phyloP scores from a whole-genome alignment of 2,113 vertebrate genomes.

The Elgaria multicarinata region DNA sequence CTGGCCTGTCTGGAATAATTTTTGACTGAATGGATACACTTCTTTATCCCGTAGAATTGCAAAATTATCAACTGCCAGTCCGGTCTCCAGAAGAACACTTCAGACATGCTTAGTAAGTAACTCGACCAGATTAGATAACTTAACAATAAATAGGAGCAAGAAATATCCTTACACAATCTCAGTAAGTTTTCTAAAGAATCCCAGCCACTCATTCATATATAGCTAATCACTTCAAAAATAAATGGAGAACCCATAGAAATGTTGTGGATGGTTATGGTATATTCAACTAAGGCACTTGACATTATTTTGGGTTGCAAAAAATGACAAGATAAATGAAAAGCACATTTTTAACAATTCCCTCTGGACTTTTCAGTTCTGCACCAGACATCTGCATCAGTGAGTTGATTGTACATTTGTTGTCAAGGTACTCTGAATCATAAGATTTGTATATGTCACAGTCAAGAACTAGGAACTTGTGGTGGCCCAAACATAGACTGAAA shows the following conservation, averaged over 20 bases:
- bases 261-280: not conserved
- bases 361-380: not conserved
- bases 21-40: not conserved
- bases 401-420: not conserved
- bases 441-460: not conserved
- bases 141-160: not conserved
- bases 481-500: not conserved
- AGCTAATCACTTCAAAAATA: not conserved
- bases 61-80: not conserved
- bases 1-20: not conserved
- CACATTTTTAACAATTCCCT: not conserved
- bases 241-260: not conserved
- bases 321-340: not conserved
- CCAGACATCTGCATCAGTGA: not conserved
- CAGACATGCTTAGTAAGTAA: not conserved
- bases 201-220: not conserved
- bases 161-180: not conserved
- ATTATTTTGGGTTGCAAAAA: not conserved
- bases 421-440: not conserved
- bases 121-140: not conserved
- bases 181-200: not conserved
- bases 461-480: not conserved
- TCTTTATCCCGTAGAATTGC: slow-evolving; percentile 1
- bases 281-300: not conserved
- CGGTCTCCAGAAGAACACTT: not conserved